Base-by-base conservation (phyloP, 2,113 vertebrate genomes). In the Amblyornis subalaris region DNA sequence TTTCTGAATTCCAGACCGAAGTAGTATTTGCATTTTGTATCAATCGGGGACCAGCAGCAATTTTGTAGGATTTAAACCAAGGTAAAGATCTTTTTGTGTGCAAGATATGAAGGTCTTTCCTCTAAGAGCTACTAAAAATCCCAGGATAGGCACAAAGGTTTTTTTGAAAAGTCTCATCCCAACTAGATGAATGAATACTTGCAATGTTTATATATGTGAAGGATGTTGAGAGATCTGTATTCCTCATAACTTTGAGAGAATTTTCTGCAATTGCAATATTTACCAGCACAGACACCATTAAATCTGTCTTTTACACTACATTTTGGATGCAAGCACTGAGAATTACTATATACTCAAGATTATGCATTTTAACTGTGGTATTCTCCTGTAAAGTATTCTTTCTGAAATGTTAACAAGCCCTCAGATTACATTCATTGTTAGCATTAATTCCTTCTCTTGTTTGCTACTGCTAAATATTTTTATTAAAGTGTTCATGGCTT, bases 101-200 rank as follows among this genome's bases (percentile, higher is more conserved):
- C 29, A 38, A 33, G 86, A 38, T 55, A 85, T 28, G 44, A 87
- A 88, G 45, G 13, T 29, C 7, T 64, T 94, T 79, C 92, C 89
- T 94, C 58, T 74, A 81, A 57, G 26, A 82, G 42, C 62, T 89
- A 53, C 77, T 86, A 92, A 95, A 97, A 94, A 61, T 54, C 33
- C 54, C 60, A 76, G 73, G 65, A 44, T n/a, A 83, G 72, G 70
- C 83, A 95, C 92, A 81, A 87, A 44, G 13, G 21, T 74, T 90
- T 64, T 62, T 94, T 72, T 72, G 11, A 58, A 93, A 96, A 93
- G 26, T 24, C 31, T 90, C 60, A 45, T 76, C 73, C 36, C 53
- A 81, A 61, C 26, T n/a, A 80, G 19, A 76, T 71, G 72, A 92
- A 95, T 93, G 80, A 96, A 94, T 95, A 85, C 70, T 85, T 96